These are phyloP conservation scores for Grantiella picta DNA, from an alignment of 2,113 vertebrate species.

Conservation along the genomic window DNA sequence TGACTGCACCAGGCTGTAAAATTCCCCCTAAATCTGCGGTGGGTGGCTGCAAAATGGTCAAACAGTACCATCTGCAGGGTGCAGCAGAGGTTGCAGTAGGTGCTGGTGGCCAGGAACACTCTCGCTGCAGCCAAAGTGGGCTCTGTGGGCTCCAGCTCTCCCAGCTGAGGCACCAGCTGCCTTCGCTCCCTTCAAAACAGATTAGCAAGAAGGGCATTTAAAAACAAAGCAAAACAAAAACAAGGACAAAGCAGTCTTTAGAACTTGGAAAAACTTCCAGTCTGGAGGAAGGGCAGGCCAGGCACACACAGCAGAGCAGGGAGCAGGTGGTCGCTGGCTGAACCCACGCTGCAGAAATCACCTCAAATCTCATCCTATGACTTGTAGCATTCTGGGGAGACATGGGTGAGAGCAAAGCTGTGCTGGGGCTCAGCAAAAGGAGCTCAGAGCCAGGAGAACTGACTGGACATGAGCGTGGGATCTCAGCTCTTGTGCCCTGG, in stretches of 20 bases:
- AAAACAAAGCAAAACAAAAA: background rate
- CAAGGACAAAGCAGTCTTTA: background rate
- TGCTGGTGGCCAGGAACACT: background rate
- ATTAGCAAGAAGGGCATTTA: background rate
- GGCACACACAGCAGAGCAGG: accelerated
- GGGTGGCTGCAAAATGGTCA: background rate
- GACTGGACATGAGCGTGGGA: accelerated
- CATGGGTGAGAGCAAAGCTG: background rate
- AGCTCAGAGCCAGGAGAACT: background rate
- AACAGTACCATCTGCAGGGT: slow-evolving; percentile 56
- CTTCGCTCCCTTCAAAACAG: background rate
- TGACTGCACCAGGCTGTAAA: accelerated
- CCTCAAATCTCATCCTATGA: accelerated
- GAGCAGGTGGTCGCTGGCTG: background rate
- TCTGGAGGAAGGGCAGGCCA: background rate
- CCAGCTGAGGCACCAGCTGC: background rate
- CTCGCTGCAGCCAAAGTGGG: accelerated
- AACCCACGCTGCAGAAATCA: accelerated
- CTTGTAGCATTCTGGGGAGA: accelerated
- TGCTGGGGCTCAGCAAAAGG: background rate
- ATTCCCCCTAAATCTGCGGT: accelerated
- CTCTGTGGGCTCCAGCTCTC: background rate
- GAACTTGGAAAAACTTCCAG: background rate
- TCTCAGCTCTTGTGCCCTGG: accelerated
- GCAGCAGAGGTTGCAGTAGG: background rate